phyloP scores from a whole-genome alignment of 1,140 invertebrate genomes.

The Leptopilina boulardi region DNA sequence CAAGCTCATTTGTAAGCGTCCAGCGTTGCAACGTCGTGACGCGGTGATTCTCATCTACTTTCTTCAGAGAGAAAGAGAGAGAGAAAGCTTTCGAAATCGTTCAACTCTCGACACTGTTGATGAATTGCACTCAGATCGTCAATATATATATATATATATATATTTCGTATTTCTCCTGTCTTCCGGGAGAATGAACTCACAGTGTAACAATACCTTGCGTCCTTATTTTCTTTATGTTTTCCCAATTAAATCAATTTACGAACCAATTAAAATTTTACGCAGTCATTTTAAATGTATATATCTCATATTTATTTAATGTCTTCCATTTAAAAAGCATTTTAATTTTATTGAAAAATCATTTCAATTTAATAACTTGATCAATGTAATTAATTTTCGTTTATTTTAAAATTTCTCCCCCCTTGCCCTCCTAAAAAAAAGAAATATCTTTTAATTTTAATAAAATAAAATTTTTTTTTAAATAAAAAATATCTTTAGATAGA shows the following conservation, averaged over 20 bases:
- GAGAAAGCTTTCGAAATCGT: slow-evolving; percentile 18
- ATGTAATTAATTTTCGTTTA: no score
- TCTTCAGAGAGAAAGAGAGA: not conserved
- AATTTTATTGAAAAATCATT: no score
- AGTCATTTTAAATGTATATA: not conserved
- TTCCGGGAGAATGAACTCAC: not conserved
- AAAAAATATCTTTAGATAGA: no score
- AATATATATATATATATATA: not conserved
- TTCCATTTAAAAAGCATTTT: no score
- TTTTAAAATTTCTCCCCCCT: no score
- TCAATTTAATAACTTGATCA: no score
- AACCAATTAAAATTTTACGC: not conserved
- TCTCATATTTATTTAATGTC: no score
- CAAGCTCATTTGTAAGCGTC: slow-evolving; percentile 33
- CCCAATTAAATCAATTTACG: not conserved
- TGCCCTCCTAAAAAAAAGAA: no score
- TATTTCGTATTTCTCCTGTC: not conserved
- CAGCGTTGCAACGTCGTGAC: slow-evolving; percentile 19
- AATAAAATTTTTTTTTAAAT: no score
- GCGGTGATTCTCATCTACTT: slow-evolving; percentile 20
- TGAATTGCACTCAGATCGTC: slow-evolving; percentile 22
- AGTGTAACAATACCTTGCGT: not conserved
- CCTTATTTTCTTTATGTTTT: not conserved
- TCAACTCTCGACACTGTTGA: slow-evolving; percentile 28
- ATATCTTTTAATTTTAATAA: no score